phyloP scores from a whole-genome alignment of 2,797 vertebrate genomes.

The Scomberomorus guttatus region DNA sequence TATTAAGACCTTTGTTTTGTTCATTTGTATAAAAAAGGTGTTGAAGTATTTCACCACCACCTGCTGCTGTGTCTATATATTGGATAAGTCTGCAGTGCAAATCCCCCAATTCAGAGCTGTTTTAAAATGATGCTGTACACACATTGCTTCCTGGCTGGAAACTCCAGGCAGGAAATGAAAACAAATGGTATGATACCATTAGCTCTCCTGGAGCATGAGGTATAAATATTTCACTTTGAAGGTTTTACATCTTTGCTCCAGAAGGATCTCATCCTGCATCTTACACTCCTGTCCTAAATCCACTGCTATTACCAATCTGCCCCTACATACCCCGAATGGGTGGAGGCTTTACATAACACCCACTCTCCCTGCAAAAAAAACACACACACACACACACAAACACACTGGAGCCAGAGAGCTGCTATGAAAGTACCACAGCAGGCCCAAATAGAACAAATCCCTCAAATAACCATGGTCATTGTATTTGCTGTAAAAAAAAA shows the following conservation, averaged over 20 bases:
- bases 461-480: conserved; percentile 57
- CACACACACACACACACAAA: conserved; percentile 2
- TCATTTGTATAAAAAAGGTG: conserved; percentile 22
- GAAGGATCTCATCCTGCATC: conserved; percentile 49
- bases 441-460: conserved; percentile 57
- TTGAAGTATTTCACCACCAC: conserved; percentile 1
- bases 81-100: neutral
- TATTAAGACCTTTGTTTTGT: neutral
- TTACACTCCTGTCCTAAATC: conserved; percentile 52
- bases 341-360: conserved; percentile 73
- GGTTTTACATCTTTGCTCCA: conserved; percentile 56
- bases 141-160: conserved; percentile 27
- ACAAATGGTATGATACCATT: conserved; percentile 48
- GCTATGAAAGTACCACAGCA: conserved; percentile 54
- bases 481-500: conserved; percentile 37
- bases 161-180: conserved; percentile 48
- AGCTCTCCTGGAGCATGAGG: conserved; percentile 40
- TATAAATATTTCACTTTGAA: conserved; percentile 70
- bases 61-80: conserved; percentile 2
- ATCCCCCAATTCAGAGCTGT: neutral
- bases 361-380: conserved; percentile 45
- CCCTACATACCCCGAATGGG: conserved; percentile 58
- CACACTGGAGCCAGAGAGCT: conserved; percentile 10
- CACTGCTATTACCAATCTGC: conserved; percentile 53
- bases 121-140: conserved; percentile 27